Base-by-base conservation (phyloP, 2,888 invertebrate genomes). In the Amblyteles armatorius region DNA sequence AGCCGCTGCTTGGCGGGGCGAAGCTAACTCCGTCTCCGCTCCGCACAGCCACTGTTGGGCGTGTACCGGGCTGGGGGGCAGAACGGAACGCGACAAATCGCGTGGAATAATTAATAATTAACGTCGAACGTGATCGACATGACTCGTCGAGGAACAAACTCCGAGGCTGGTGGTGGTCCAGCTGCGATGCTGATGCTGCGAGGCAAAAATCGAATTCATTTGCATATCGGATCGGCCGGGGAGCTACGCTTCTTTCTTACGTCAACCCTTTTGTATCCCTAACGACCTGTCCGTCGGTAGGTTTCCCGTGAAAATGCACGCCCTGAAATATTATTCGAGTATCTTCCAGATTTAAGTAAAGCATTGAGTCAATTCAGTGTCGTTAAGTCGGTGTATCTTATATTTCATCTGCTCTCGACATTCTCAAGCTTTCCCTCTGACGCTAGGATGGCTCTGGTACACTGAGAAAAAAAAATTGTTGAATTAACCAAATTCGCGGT, bases 61-160 rank as follows among this genome's bases (percentile, higher is more conserved):
- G 55, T 69, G 55, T 72, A 67, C 44, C 19, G n/a, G 16, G 48
- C 74, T 40, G 19, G 52, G 65, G 44, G 44, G 26, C 26, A 74
- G 50, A 68, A 71, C 69, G 76, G 76, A 57, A 65, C 57, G 87
- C 82, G 87, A 82, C 80, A 87, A 88, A 89, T 89, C 88, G 89
- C 84, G 84, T 80, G 89, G 86, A 89, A 88, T 89, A 88, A 89
- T 89, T 89, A 88, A 89, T 89, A 88, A 88, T 89, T 88, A 89
- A 88, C 88, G 86, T 84, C 86, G 82, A 83, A 87, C 88, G 88
- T 88, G 88, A 87, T 86, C 84, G 86, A 84, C 73, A 71, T 78
- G 79, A 73, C 76, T 73, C 71, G 76, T 48, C 78, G 78, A 73
- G 79, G 79, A 67, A 76, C 73, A 80, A 78, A 76, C 81, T 73